Percentiles rank a stretch among this genome's conserved stretches.
Evolutionary conservation across 2,797 vertebrate genomes (phyloP).

Genomic region (Taenioides sp.): DNA sequence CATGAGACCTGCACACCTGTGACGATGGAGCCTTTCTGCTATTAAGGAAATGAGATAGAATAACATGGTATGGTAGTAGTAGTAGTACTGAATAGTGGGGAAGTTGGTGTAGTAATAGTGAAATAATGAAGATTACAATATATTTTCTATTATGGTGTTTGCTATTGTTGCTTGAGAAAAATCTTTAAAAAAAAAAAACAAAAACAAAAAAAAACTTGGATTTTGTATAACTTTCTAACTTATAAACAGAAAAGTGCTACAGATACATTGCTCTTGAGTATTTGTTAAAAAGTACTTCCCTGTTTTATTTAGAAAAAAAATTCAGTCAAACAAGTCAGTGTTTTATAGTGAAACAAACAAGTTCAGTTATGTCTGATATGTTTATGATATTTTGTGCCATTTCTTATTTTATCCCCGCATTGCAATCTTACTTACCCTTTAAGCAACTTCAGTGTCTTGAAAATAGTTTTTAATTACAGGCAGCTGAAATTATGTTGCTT

Average conservation of each 20-base stretch:
- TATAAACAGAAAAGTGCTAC: too few species aligned
- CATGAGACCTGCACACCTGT: slow-evolving; percentile 34
- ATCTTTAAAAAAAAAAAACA: too few species aligned
- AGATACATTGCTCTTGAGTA: too few species aligned
- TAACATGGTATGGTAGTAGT: background rate
- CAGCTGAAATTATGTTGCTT: background rate
- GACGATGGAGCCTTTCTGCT: slow-evolving; percentile 5
- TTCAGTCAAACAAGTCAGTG: too few species aligned
- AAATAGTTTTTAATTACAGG: background rate
- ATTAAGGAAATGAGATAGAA: background rate
- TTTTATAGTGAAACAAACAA: too few species aligned
- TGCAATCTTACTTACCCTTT: too few species aligned
- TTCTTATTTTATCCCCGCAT: too few species aligned
- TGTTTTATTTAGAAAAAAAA: too few species aligned
- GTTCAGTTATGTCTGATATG: too few species aligned
- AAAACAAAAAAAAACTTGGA: background rate
- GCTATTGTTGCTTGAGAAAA: background rate
- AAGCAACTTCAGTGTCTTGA: background rate
- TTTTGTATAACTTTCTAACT: background rate
- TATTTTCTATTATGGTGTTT: background rate
- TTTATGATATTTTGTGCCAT: too few species aligned
- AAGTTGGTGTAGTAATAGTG: background rate
- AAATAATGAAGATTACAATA: background rate
- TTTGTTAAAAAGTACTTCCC: too few species aligned
- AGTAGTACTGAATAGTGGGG: too few species aligned